These are phyloP conservation scores for Acleris emargana DNA, from an alignment of 2,888 invertebrate species.

Conservation along the genomic window DNA sequence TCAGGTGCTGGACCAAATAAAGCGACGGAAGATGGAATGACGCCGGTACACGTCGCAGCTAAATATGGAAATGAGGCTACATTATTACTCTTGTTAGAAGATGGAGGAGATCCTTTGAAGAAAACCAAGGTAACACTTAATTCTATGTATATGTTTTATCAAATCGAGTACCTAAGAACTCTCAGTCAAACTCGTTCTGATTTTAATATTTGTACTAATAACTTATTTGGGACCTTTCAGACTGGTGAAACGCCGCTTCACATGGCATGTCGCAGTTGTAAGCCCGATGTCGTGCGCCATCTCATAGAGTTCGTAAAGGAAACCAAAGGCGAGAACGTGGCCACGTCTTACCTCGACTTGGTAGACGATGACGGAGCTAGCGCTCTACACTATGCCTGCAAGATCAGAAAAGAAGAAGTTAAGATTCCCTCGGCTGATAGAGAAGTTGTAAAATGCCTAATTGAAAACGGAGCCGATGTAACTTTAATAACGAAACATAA, in stretches of 20 bases:
- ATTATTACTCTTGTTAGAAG: constrained; percentile 93
- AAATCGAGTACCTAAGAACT: too few species aligned
- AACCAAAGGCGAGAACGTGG: constrained; percentile 89
- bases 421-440: constrained; percentile 88
- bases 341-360: constrained; percentile 93
- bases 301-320: constrained; percentile 92
- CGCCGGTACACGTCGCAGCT: constrained; percentile 98
- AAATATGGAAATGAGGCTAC: constrained; percentile 95
- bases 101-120: constrained; percentile 95
- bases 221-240: constrained; percentile 69
- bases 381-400: constrained; percentile 96
- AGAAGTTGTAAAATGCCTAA: constrained; percentile 94
- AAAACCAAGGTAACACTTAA: constrained; percentile 91
- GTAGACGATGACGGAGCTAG: constrained; percentile 96
- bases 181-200: too few species aligned
- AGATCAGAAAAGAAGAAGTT: constrained; percentile 92
- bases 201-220: too few species aligned
- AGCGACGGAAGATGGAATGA: constrained; percentile 97
- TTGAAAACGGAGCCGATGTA: constrained; percentile 96
- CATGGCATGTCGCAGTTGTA: constrained; percentile 94
- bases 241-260: constrained; percentile 98
- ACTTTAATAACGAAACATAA: constrained; percentile 92
- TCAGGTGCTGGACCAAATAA: constrained; percentile 99
- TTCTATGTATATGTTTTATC: background rate
- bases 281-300: constrained; percentile 93